These are phyloP conservation scores for Myiopsitta monachus DNA, from an alignment of 2,113 vertebrate species.

Conservation along the genomic window DNA sequence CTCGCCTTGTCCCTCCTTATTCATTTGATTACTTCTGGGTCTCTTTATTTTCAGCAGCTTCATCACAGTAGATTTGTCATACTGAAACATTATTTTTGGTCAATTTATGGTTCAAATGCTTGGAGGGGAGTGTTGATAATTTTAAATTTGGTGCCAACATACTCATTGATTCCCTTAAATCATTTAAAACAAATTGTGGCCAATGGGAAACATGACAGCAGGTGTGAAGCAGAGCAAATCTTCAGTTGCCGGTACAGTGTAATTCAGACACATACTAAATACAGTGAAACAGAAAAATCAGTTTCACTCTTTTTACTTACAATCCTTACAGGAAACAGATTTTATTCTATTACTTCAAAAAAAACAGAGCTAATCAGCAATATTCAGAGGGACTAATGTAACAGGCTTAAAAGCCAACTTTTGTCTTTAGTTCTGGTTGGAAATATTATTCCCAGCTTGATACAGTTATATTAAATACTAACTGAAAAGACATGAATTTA, in stretches of 20 bases:
- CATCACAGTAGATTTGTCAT: not conserved
- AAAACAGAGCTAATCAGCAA: not conserved
- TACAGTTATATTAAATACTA: not conserved
- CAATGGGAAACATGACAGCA: not conserved
- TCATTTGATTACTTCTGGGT: accelerated
- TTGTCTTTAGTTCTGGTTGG: not conserved
- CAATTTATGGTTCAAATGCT: not conserved
- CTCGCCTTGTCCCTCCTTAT: not conserved
- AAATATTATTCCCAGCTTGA: not conserved
- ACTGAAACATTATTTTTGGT: not conserved
- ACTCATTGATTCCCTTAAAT: not conserved
- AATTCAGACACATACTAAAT: not conserved
- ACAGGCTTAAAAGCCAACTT: not conserved
- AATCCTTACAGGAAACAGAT: not conserved
- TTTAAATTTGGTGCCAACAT: not conserved
- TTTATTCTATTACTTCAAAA: not conserved
- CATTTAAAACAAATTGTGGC: not conserved
- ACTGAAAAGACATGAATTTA: not conserved
- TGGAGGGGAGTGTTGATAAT: not conserved
- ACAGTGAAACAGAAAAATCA: not conserved
- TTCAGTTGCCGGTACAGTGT: not conserved
- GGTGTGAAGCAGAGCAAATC: not conserved
- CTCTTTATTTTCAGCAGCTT: not conserved
- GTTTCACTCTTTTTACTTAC: not conserved
- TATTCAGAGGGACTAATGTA: not conserved